Percentiles rank a stretch among this genome's conserved stretches.
These are phyloP conservation scores for Megaceryle torquata DNA, from an alignment of 2,113 vertebrate genomes.

Conservation along the genomic window DNA sequence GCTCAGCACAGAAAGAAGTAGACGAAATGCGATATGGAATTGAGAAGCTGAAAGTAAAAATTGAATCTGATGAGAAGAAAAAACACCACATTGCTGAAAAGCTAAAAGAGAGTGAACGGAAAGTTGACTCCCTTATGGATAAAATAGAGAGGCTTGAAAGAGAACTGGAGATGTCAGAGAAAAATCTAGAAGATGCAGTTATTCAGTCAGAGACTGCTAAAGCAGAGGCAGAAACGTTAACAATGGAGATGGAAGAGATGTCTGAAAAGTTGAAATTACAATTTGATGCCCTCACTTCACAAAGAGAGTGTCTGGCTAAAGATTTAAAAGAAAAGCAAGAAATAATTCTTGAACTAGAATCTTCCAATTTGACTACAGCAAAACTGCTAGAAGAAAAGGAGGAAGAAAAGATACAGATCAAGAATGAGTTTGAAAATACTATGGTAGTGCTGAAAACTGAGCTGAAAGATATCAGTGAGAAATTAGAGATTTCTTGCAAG, in stretches of 20 bases:
- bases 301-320: slow-evolving; percentile 75
- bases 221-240: slow-evolving; percentile 79
- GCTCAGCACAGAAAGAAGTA: slow-evolving; percentile 84
- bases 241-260: slow-evolving; percentile 37
- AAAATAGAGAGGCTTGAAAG: slow-evolving; percentile 81
- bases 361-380: slow-evolving; percentile 4
- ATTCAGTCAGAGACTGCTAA: slow-evolving; percentile 81
- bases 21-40: slow-evolving; percentile 82
- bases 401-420: slow-evolving; percentile 43
- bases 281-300: slow-evolving; percentile 65
- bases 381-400: slow-evolving; percentile 65
- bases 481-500: slow-evolving; percentile 43
- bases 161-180: slow-evolving; percentile 77
- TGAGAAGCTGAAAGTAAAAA: slow-evolving; percentile 87
- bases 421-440: slow-evolving; percentile 49
- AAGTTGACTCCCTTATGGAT: slow-evolving; percentile 73
- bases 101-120: slow-evolving; percentile 79
- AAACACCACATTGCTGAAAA: slow-evolving; percentile 75
- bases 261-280: slow-evolving; percentile 29
- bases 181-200: slow-evolving; percentile 78
- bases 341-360: slow-evolving; percentile 45
- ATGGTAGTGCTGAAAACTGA: slow-evolving; percentile 68
- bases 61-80: slow-evolving; percentile 88
- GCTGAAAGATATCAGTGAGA: slow-evolving; percentile 57
- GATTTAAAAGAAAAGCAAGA: slow-evolving; percentile 59